Conservation (phyloP, 1,140 invertebrate species). For the Oedothorax gibbosus region DNA sequence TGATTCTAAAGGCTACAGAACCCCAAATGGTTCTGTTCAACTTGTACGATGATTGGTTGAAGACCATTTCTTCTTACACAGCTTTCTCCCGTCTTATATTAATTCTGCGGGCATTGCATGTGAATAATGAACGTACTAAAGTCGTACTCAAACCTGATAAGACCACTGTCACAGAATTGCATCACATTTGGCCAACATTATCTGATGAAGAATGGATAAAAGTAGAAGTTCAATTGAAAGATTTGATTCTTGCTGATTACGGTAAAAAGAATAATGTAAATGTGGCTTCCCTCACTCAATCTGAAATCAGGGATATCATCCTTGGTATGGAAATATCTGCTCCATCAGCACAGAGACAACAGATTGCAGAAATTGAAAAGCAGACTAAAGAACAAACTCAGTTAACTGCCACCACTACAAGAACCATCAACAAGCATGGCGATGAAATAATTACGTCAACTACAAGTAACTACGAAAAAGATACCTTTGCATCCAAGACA, state of each 20-base stretch:
- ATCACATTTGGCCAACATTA: conserved; percentile 99
- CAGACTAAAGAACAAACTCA: conserved; percentile 99
- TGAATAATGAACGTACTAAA: conserved; percentile 99
- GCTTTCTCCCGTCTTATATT: conserved; percentile 96
- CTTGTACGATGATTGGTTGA: conserved; percentile 99
- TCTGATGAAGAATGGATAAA: conserved; percentile 99
- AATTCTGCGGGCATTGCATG: conserved; percentile 95
- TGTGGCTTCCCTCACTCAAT: conserved; percentile 97
- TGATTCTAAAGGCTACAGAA: conserved; percentile 99
- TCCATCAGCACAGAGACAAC: conserved; percentile 97
- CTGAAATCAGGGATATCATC: conserved; percentile 99
- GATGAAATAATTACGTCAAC: conserved; percentile 99
- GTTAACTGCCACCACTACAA: conserved; percentile 95
- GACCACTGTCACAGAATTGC: conserved; percentile 97
- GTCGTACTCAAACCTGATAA: conserved; percentile 98
- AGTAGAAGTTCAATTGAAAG: conserved; percentile 97
- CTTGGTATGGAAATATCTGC: conserved; percentile 99
- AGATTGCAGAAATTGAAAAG: conserved; percentile 99
- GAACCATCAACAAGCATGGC: conserved; percentile 99
- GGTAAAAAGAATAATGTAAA: conserved; percentile 99
- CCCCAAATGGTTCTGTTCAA: conserved; percentile 99
- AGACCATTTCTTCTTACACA: conserved; percentile 94
- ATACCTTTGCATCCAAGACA: conserved; percentile 97
- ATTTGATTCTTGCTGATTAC: conserved; percentile 98
- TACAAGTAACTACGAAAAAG: conserved; percentile 98